Evolutionary conservation across 2,797 vertebrate genomes (phyloP).

Genomic region (Neopelma chrysocephalum): DNA sequence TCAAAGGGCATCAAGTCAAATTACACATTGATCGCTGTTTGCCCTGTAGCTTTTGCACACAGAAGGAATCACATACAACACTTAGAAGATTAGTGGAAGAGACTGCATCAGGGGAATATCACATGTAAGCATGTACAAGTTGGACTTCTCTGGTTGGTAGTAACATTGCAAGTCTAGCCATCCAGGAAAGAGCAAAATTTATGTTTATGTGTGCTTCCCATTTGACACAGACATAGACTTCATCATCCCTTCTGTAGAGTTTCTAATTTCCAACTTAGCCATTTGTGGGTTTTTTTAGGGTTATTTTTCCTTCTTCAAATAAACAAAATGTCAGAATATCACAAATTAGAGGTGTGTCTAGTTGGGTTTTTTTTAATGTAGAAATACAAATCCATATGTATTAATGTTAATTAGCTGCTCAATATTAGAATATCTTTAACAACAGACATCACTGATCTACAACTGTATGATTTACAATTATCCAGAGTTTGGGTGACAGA

Average conservation of each 20-base stretch:
- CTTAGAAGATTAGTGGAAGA: constrained; percentile 54
- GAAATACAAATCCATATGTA: neutral
- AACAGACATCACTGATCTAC: neutral
- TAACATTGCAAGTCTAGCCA: neutral
- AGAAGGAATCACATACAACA: constrained; percentile 49
- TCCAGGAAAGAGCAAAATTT: neutral
- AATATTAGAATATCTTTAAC: neutral
- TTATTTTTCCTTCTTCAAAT: neutral
- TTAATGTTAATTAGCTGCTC: neutral
- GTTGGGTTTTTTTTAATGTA: neutral
- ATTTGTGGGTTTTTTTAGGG: neutral
- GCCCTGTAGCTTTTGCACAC: constrained; percentile 66
- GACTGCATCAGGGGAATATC: constrained; percentile 60
- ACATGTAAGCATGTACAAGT: neutral
- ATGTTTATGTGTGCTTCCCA: neutral
- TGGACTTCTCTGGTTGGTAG: constrained; percentile 8
- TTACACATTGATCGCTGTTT: constrained; percentile 67
- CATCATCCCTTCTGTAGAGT: neutral
- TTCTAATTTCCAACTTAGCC: neutral
- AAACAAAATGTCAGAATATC: neutral
- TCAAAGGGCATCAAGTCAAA: constrained; percentile 72
- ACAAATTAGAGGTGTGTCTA: neutral
- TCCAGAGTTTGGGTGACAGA: neutral
- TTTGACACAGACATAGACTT: neutral
- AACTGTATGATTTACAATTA: neutral